phyloP scores from a whole-genome alignment of 2,888 invertebrate genomes.

The Arenicola marina region DNA sequence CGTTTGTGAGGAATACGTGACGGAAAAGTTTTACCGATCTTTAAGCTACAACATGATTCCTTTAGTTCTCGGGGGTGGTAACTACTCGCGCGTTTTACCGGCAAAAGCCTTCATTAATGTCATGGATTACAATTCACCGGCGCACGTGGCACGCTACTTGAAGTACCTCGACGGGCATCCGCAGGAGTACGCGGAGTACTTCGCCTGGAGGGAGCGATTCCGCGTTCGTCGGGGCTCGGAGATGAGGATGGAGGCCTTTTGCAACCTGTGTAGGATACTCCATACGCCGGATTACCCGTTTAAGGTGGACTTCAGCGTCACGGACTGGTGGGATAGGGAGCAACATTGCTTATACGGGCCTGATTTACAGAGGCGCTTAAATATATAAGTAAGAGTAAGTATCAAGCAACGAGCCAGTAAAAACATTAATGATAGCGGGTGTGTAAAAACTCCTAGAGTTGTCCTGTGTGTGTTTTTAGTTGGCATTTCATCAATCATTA shows the following conservation, averaged over 20 bases:
- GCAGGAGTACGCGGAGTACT: neutral
- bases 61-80: neutral
- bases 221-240: neutral
- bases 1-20: conserved; percentile 1
- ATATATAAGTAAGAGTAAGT: too few species aligned
- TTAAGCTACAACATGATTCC: neutral
- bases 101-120: neutral
- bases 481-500: too few species aligned
- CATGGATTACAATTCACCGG: neutral
- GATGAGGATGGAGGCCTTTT: neutral
- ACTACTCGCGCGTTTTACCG: neutral
- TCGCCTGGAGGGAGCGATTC: neutral
- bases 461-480: too few species aligned
- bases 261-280: neutral
- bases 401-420: too few species aligned
- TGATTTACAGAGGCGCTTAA: too few species aligned
- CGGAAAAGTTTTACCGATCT: neutral
- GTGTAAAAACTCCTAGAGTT: too few species aligned
- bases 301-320: too few species aligned
- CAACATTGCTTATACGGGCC: too few species aligned
- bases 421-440: too few species aligned
- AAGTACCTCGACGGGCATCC: neutral
- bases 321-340: too few species aligned
- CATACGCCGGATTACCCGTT: too few species aligned
- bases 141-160: neutral